Base-by-base conservation (phyloP, 1,140 invertebrate genomes). In the Uloborus diversus region DNA sequence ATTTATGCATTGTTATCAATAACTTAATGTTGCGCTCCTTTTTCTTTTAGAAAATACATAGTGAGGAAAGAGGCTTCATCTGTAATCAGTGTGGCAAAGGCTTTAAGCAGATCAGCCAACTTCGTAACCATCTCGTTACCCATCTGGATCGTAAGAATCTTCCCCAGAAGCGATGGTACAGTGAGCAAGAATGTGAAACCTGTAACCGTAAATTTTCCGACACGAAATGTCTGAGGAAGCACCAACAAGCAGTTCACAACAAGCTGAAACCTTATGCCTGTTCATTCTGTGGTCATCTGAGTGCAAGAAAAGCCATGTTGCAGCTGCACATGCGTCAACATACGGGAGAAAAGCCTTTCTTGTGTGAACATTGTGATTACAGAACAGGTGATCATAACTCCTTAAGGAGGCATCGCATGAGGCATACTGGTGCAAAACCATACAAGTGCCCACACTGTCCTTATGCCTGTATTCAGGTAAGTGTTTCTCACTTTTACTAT, bases 281-380 rank as follows among this genome's bases (percentile, higher is more conserved):
- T 83, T 90, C 90, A 76, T 91, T 92, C 68, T 94, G 93, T 85
- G 92, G 91, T 9, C 91, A 94, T 83, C 90, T 91, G 64, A 91
- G 90, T 53, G 90, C 86, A 9, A 79, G 86, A 23, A 87, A 87
- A 68, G 86, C 87, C 7, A 88, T 88, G 86, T 80, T 93, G 14
- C 89, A 92, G 82, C 87, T 94, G 51, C 91, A 96, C 85, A 87
- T 92, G 82, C 86, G 93, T 53, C 91, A 90, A 53, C 92, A 93
- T 81, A 93, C 92, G 1, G 92, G 92, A 83, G 92, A 93, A 81
- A 95, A 94, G 84, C 94, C 94, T 0, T 96, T 94, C 85, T 87
- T 89, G 27, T 97, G 95, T 84, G 89, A 91, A 33, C 86, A 89
- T 42, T 97, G 95, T 86, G 87, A 88, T 9, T 96, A 94, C 86